phyloP scores from a whole-genome alignment of 1,140 invertebrate species.

The Fopius arisanus region DNA sequence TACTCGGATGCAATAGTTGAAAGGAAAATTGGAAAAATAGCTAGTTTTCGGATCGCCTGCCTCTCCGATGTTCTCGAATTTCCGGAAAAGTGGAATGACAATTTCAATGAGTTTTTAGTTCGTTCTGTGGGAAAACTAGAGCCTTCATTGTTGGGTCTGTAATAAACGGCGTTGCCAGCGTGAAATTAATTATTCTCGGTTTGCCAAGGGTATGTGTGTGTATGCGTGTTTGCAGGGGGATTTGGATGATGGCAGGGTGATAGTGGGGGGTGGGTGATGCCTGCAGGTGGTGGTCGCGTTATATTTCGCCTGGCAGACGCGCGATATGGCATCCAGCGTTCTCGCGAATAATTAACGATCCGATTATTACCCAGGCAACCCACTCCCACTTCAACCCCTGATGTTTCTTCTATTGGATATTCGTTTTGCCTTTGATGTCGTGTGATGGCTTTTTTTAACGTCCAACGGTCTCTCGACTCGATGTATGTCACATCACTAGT shows the following conservation, averaged over 20 bases:
- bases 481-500: no score
- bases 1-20: no score
- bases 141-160: constrained; percentile 26
- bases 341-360: constrained; percentile 22
- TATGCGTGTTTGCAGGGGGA: neutral
- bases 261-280: neutral
- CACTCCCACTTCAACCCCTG: neutral
- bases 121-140: constrained; percentile 7
- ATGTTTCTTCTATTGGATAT: neutral
- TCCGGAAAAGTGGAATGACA: neutral
- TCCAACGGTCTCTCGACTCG: neutral
- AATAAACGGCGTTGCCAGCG: constrained; percentile 27
- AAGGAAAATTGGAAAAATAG: no score
- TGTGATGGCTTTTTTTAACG: neutral
- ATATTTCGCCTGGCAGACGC: neutral
- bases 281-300: constrained; percentile 18
- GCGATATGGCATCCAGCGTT: neutral
- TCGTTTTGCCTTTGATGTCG: neutral
- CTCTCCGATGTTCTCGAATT: constrained; percentile 16
- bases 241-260: neutral
- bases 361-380: constrained; percentile 15
- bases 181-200: constrained; percentile 34
- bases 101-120: neutral
- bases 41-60: no score
- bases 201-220: constrained; percentile 11